These are phyloP conservation scores for Mylabris phalerata DNA, from an alignment of 1,140 invertebrate species.

Conservation along the genomic window DNA sequence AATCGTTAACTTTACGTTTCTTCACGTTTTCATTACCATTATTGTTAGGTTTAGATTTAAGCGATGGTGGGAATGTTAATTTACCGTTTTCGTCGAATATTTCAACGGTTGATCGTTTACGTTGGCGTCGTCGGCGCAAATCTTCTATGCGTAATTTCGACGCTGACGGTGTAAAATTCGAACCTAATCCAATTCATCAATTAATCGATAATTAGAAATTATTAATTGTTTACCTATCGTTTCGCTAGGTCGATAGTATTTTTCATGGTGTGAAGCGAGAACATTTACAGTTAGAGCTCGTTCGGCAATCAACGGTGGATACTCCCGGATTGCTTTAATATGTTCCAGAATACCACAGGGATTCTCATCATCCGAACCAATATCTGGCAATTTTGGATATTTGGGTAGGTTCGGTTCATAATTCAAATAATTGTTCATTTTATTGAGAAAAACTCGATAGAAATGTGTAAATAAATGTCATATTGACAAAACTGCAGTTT, in stretches of 20 bases:
- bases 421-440: conserved; percentile 8
- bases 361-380: conserved; percentile 39
- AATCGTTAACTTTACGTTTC: too few relatives aligned
- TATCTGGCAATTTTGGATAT: conserved; percentile 21
- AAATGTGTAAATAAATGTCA: conserved; percentile 5
- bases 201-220: neutral
- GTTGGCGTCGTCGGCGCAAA: conserved; percentile 42
- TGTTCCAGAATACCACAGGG: conserved; percentile 34
- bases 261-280: conserved; percentile 49
- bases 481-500: neutral
- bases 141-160: conserved; percentile 47
- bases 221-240: conserved; percentile 47
- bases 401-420: neutral
- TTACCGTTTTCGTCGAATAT: neutral
- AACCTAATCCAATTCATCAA: conserved; percentile 24
- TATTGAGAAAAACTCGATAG: conserved; percentile 1
- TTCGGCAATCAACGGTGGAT: conserved; percentile 49
- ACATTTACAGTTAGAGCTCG: conserved; percentile 52
- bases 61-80: too few relatives aligned
- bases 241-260: conserved; percentile 56
- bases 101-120: conserved; percentile 20
- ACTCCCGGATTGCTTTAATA: conserved; percentile 41
- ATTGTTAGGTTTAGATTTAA: too few relatives aligned
- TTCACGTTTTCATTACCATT: too few relatives aligned
- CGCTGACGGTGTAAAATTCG: conserved; percentile 49